Percentiles rank a stretch among this genome's conserved stretches.
Evolutionary conservation across 2,797 vertebrate species (phyloP).

Genomic region (Ctenochaetus hawaiiensis): DNA sequence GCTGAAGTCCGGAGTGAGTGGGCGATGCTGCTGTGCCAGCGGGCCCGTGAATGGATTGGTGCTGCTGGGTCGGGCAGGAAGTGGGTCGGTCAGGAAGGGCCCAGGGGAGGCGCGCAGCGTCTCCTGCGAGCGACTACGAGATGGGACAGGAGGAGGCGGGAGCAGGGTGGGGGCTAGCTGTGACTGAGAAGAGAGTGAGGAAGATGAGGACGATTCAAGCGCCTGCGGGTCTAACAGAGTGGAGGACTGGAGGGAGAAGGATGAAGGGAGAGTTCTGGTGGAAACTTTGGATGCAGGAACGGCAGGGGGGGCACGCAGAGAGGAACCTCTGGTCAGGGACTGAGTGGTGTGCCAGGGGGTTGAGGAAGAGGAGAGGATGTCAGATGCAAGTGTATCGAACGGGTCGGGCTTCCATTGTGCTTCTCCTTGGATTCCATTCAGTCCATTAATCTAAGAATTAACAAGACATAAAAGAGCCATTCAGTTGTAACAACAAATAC

Average conservation of each 20-base stretch:
- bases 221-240: slow-evolving; percentile 75
- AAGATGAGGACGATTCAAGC: slow-evolving; percentile 74
- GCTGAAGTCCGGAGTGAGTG: slow-evolving; percentile 77
- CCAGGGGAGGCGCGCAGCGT: slow-evolving; percentile 82
- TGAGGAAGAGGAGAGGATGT: slow-evolving; percentile 85
- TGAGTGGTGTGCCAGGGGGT: slow-evolving; percentile 83
- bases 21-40: slow-evolving; percentile 78
- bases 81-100: slow-evolving; percentile 81
- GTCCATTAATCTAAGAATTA: slow-evolving; percentile 82
- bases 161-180: slow-evolving; percentile 78
- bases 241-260: slow-evolving; percentile 80
- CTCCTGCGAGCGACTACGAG: slow-evolving; percentile 89
- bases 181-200: slow-evolving; percentile 78
- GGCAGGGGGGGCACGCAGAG: slow-evolving; percentile 64
- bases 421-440: slow-evolving; percentile 85
- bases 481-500: slow-evolving; percentile 17
- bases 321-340: slow-evolving; percentile 83
- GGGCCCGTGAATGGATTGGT: slow-evolving; percentile 87
- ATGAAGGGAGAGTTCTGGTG: slow-evolving; percentile 77
- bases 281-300: slow-evolving; percentile 54
- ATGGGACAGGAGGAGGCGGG: slow-evolving; percentile 85
- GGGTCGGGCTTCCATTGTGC: slow-evolving; percentile 88
- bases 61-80: slow-evolving; percentile 80
- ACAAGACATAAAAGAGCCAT: slow-evolving; percentile 40
- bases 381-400: slow-evolving; percentile 87